Evolutionary conservation across 2,113 vertebrate species (phyloP).

Genomic region (Urocolius indicus): DNA sequence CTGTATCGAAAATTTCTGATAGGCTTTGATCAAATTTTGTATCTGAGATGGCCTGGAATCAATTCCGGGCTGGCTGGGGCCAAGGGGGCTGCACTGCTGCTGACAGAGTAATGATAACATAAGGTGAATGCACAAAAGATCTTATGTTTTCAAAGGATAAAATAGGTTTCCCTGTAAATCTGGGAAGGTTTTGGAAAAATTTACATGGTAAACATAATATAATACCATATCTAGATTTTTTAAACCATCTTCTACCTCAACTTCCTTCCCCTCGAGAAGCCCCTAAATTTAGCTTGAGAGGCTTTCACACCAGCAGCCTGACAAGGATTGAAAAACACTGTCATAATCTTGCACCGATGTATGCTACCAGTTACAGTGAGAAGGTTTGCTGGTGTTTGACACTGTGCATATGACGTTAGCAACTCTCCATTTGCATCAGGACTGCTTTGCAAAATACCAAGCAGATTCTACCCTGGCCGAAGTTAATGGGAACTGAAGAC

Average conservation of each 20-base stretch:
- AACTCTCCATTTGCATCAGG: not conserved
- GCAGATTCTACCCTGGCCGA: not conserved
- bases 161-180: not conserved
- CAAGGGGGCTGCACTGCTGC: fast-evolving
- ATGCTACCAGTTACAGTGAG: not conserved
- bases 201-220: not conserved
- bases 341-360: not conserved
- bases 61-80: not conserved
- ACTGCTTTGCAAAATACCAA: not conserved
- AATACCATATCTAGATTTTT: not conserved
- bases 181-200: not conserved
- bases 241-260: not conserved
- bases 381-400: not conserved
- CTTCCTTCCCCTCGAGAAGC: not conserved
- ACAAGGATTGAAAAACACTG: not conserved
- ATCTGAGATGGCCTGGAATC: no score
- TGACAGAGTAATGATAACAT: not conserved
- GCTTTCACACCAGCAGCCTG: not conserved
- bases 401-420: not conserved
- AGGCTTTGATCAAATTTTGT: not conserved
- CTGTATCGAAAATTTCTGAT: not conserved
- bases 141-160: not conserved
- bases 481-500: not conserved
- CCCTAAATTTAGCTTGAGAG: not conserved
- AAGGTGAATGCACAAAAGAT: not conserved